Conservation (phyloP, 1,140 invertebrate genomes). For the Periplaneta americana region DNA sequence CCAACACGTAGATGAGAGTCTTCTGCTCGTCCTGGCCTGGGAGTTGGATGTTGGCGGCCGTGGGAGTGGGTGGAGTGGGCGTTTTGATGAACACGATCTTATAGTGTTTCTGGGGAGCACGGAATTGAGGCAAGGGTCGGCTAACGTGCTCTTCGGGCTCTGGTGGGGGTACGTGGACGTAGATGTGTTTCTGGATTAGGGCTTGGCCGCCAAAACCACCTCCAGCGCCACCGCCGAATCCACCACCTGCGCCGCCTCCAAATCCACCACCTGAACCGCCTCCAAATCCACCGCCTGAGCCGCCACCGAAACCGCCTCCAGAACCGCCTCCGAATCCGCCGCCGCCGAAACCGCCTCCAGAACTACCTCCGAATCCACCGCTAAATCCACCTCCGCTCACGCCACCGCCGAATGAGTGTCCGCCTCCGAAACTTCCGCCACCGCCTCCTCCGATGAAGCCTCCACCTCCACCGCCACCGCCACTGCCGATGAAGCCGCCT, state of each 20-base stretch:
- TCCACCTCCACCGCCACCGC: slow-evolving; percentile 2
- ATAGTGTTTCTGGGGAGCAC: slow-evolving; percentile 72
- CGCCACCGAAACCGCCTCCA: slow-evolving; percentile 25
- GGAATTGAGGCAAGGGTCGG: slow-evolving; percentile 42
- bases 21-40: slow-evolving; percentile 69
- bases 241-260: slow-evolving; percentile 24
- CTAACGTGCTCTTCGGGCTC: slow-evolving; percentile 56
- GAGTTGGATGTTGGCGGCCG: slow-evolving; percentile 62
- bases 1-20: slow-evolving; percentile 80
- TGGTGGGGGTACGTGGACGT: slow-evolving; percentile 70
- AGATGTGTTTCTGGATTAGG: slow-evolving; percentile 45
- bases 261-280: slow-evolving; percentile 34
- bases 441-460: background rate
- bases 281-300: slow-evolving; percentile 29
- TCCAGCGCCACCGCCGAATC: slow-evolving; percentile 28
- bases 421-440: background rate
- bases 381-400: slow-evolving; percentile 37
- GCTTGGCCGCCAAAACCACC: slow-evolving; percentile 29
- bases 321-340: slow-evolving; percentile 29
- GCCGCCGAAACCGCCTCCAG: slow-evolving; percentile 26
- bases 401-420: background rate
- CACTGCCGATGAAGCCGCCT: slow-evolving; percentile 20
- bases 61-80: slow-evolving; percentile 66
- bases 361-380: slow-evolving; percentile 30
- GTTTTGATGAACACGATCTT: slow-evolving; percentile 78